phyloP scores from a whole-genome alignment of 30 jellyfish, hydroid and myxozoan genomes.

The Rhopilema esculentum region DNA sequence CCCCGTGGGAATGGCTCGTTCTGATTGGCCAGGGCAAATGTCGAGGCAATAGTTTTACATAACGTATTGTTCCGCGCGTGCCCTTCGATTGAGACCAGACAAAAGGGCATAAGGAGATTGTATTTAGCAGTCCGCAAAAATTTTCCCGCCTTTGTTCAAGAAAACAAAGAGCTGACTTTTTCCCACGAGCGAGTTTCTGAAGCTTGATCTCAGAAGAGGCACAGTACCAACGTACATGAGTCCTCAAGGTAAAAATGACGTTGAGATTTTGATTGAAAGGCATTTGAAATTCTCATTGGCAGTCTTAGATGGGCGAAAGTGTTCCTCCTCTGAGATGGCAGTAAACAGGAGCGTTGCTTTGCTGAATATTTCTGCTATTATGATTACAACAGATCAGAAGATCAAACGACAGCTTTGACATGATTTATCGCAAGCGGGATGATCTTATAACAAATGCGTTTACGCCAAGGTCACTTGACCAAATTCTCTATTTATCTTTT shows the following conservation, averaged over 20 bases:
- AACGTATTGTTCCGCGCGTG: conserved; percentile 84
- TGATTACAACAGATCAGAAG: conserved; percentile 51
- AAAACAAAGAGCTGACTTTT: conserved; percentile 70
- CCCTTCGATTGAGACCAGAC: conserved; percentile 83
- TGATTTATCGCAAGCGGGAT: conserved; percentile 38
- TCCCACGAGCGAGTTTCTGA: conserved; percentile 80
- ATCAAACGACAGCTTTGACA: conserved; percentile 27
- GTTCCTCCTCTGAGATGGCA: background rate
- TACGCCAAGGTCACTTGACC: conserved; percentile 41
- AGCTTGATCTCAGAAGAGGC: conserved; percentile 22
- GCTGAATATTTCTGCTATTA: background rate
- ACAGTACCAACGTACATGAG: background rate
- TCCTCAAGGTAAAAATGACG: background rate
- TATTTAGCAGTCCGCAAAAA: conserved; percentile 73
- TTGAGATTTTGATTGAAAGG: background rate
- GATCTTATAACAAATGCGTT: conserved; percentile 43
- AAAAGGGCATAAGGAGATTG: conserved; percentile 86
- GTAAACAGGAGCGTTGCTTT: background rate
- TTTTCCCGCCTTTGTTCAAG: conserved; percentile 69
- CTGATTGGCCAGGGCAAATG: conserved; percentile 71
- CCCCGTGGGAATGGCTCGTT: conserved; percentile 90
- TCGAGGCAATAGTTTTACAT: conserved; percentile 77
- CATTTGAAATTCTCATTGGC: background rate
- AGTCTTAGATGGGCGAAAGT: background rate
- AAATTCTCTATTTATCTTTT: conserved; percentile 24